Evolutionary conservation across 2,113 vertebrate genomes (phyloP), one percentile per base, ranked within the genome.

Genomic region (Ceratotherium simum): DNA sequence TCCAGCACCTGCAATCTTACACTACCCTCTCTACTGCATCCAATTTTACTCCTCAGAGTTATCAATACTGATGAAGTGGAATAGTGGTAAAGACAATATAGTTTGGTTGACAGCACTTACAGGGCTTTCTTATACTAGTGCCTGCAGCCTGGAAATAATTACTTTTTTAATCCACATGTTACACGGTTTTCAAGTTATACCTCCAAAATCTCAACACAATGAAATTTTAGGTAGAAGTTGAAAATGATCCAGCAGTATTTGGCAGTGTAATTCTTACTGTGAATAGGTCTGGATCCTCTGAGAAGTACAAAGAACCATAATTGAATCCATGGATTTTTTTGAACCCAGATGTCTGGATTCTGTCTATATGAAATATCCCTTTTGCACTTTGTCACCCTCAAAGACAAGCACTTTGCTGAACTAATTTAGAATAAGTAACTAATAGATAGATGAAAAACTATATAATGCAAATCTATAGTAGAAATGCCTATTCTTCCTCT

Each of bases 171-270:
- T 73, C n/a, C 31, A 21, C 6, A 31, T 84, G n/a, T 87, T 29
- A 33, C 78, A 21, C 13, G 23, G 48, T 86, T 96, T 95, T 96
- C 29, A 87, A 72, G 25, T 91, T 91, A 51, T n/a, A 51, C 6
- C 29, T 6, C 29, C 4, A 51, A 67, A 64, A 88, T 70, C 42
- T 60, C 54, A 58, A 46, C 20, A 62, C 33, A 70, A 0, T 84
- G 75, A 94, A 92, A 85, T 83, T 90, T 92, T 65, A 89, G 36
- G 62, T 94, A 87, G 29, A 86, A 86, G 25, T 23, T 84, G 23
- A 91, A 84, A 91, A 84, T 89, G 25, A 16, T 67, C 20, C 48
- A 73, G 36, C 2, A 90, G 21, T 69, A 33, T 75, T 94, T 80
- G 80, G 18, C 31, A 82, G 9, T 75, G 8, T 91, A 80, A 80